A percentile compares a stretch with the other conserved stretches of the same genome.
phyloP scores from a whole-genome alignment of 2,888 invertebrate genomes.

The Tachina lurida region DNA sequence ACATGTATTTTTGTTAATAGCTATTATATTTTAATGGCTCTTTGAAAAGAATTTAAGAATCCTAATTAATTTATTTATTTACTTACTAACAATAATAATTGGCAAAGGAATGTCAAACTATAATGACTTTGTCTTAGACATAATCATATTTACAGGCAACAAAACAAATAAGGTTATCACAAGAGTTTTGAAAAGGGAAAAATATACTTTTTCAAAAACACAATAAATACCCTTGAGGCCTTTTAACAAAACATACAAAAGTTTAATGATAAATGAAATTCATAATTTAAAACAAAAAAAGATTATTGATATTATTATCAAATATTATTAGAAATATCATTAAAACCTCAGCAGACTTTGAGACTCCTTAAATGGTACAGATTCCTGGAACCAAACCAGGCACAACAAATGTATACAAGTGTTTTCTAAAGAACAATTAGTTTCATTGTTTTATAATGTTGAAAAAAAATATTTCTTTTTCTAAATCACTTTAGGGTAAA shows the following conservation, averaged over 20 bases:
- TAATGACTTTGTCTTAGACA: conserved; percentile 2
- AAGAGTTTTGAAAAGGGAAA: background rate
- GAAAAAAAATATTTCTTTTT: conserved; percentile 29
- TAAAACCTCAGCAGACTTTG: conserved; percentile 48
- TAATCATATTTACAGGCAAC: background rate
- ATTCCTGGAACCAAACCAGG: conserved; percentile 39
- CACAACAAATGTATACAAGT: conserved; percentile 73
- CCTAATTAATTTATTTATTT: conserved; percentile 33
- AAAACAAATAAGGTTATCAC: background rate
- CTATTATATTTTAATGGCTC: conserved; percentile 21
- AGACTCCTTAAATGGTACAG: conserved; percentile 50
- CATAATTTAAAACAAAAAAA: background rate
- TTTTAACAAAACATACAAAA: background rate
- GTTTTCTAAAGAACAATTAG: conserved; percentile 63
- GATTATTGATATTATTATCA: background rate
- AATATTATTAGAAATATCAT: conserved; percentile 24
- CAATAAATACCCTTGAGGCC: background rate
- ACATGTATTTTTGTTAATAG: background rate
- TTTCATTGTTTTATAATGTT: background rate
- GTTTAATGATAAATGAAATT: conserved; percentile 23
- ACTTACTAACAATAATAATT: conserved; percentile 31
- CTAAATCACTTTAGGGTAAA: background rate
- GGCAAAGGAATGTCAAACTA: background rate
- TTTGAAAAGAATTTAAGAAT: background rate
- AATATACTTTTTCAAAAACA: background rate